Evolutionary conservation across 2,797 vertebrate species (phyloP), one percentile per base, ranked within the genome.

Genomic region (Neosilurus hyrtlii): DNA sequence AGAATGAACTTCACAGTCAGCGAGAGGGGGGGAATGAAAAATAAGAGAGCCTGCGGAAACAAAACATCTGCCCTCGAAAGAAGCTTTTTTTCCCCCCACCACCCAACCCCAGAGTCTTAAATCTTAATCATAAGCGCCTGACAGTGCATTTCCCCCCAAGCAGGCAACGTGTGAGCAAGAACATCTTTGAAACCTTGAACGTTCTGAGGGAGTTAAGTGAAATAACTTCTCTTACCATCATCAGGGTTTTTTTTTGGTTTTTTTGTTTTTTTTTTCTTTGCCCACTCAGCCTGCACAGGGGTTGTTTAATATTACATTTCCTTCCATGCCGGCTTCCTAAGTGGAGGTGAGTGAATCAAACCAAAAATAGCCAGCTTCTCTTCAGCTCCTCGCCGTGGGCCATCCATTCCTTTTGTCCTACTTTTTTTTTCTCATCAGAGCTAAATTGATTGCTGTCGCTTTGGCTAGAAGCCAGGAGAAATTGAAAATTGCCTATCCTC

Each of bases 331-430:
- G 22, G 84, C 86, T 88, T 87, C 88, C 85, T 89, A 76, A 89
- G 89, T 89, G 90, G 89, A 92, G 89, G 90, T 92, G 90, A 92
- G 92, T 92, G 68, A 89, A 90, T 88, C 76, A 78, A 89, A 80
- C 92, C 94, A 92, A 94, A 95, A 94, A 94, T 92, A 94, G 91
- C 91, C 80, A 72, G 57, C 86, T 90, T 65, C 91, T 90, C 88
- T 7, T 80, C 79, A 1, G 24, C 83, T 5, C 91, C 86, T 88
- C 72, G 84, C 90, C 80, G 82, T 85, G 63, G 91, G 90, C 91
- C 92, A 89, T 89, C 90, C 87, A 81, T 92, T 93, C 91, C 89
- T 89, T 91, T 92, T 93, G 94, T 92, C 92, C 91, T 91, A 90
- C 87, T 94, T 93, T 85, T 83, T n/a, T 88, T 92, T 88, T 93